Evolutionary conservation across 1,140 invertebrate genomes (phyloP).

Genomic region (Chelonus insularis): DNA sequence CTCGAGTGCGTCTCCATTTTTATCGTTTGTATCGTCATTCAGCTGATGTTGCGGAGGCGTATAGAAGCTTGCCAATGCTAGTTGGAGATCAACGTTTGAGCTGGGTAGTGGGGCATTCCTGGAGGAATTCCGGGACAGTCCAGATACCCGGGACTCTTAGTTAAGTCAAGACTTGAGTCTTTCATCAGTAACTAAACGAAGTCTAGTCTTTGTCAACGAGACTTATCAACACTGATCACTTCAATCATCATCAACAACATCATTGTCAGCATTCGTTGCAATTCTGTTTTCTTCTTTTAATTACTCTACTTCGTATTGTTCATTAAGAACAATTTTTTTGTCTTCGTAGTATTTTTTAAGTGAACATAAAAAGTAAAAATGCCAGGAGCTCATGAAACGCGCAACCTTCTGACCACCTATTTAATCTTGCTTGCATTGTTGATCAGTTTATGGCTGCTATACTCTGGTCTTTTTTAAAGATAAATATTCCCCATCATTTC

Average conservation of each 20-base stretch:
- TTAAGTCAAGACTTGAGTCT: slow-evolving; percentile 15
- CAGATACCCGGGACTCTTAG: background rate
- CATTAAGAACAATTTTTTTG: no score
- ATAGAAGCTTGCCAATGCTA: slow-evolving; percentile 41
- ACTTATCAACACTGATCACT: slow-evolving; percentile 9
- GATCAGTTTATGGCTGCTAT: slow-evolving; percentile 57
- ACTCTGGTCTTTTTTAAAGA: slow-evolving; percentile 53
- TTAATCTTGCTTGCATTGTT: slow-evolving; percentile 58
- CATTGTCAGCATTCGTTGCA: background rate
- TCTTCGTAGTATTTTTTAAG: no score
- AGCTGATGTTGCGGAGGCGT: slow-evolving; percentile 33
- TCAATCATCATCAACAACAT: slow-evolving; percentile 14
- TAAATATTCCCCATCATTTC: background rate
- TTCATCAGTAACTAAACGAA: slow-evolving; percentile 29
- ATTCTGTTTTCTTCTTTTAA: background rate
- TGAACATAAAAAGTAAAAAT: slow-evolving; percentile 23
- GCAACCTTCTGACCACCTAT: slow-evolving; percentile 59
- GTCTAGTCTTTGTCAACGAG: background rate
- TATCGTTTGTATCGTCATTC: slow-evolving; percentile 27
- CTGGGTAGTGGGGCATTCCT: slow-evolving; percentile 33
- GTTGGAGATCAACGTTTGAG: slow-evolving; percentile 31
- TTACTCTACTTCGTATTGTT: background rate
- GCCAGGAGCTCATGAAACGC: slow-evolving; percentile 48
- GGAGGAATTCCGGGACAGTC: slow-evolving; percentile 45
- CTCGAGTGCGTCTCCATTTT: slow-evolving; percentile 35